Evolutionary conservation across 1,140 invertebrate species (phyloP), one percentile per base, ranked within the genome.

Genomic region (Copidosoma floridanum): DNA sequence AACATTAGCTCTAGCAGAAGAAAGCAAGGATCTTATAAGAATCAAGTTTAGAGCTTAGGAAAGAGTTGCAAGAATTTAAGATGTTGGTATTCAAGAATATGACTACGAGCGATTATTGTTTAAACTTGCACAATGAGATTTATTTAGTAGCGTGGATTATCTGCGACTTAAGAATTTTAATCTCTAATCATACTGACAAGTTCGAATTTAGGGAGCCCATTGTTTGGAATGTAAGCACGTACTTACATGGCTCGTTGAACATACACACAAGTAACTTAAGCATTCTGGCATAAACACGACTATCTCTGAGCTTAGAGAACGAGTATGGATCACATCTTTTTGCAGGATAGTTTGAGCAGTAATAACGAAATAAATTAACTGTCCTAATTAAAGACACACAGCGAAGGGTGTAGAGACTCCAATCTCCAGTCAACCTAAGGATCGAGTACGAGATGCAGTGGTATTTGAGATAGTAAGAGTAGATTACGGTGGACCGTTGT

Each of bases 311-410:
- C 47, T 71, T 41, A 54, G 70, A 55, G 64, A 67, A 47, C 57
- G 35, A 32, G 63, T 64, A 41, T 70, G 65, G 64, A 68, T 70
- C 40, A 35, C 71, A 2, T 18, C 43, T 5, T 24, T 50, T 27
- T 23, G 68, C 53, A 53, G 65, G 50, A 52, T 59, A n/a, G 54
- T 77, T 1, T 52, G 61, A 16, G 43, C 47, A 2, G 61, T 71
- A 21, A 65, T 77, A 3, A 12, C 21, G 20, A 62, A 55, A 14
- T 78, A 73, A 43, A 56, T 67, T 11, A 27, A 54, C 29, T 76
- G 74, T 63, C 63, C n/a, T n/a, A n/a, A n/a, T n/a, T n/a, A 62
- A 41, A 55, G 67, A 47, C 65, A 67, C 26, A 53, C 37, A 40
- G 52, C 57, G 1, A 76, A 73, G 65, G 14, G 37, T 6, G 44